Base-by-base conservation (phyloP, 2,113 vertebrate genomes). In the Atractosteus spatula region DNA sequence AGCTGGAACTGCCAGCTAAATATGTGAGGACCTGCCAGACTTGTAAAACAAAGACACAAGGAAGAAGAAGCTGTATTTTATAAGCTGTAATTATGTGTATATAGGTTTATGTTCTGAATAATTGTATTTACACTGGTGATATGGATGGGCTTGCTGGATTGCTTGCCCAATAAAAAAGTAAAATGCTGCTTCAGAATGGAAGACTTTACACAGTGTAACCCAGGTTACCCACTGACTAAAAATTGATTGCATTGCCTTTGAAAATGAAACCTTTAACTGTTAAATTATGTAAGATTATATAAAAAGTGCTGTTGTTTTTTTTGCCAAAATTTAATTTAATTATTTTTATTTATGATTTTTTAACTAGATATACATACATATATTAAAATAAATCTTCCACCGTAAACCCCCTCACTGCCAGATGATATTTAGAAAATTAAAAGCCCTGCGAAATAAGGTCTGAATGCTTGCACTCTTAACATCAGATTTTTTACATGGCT, bases 11-110 rank as follows among this genome's bases (percentile, higher is more conserved):
- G 43, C 68, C 13, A 62, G 72, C 43, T 29, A 51, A 71, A 54
- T 63, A 11, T 51, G 61, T 56, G 56, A 69, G 51, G 55, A 55
- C 66, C 66, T 62, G 66, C 72, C 41, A 14, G 66, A 74, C 66
- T 17, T 29, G 44, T 57, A 42, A 74, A 56, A 57, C 66, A 6
- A 29, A 29, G 55, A 56, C 71, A 69, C 11, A 62, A 8, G 61
- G 62, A 61, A 47, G 72, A 73, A 16, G 51, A 59, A 2, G 77
- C 74, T 82, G 83, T 79, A 79, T 74, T 80, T 84, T 81, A 61
- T 72, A 73, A 77, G 78, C 80, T 89, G 82, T 86, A 81, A 86
- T 86, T 85, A 84, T 86, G 71, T 90, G 86, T 91, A 88, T 66
- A 91, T 89, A 89, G 70, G 75, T 73, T 84, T 69, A 69, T 66